Conservation (phyloP, 2,888 invertebrate genomes). For the Cloeon dipterum region DNA sequence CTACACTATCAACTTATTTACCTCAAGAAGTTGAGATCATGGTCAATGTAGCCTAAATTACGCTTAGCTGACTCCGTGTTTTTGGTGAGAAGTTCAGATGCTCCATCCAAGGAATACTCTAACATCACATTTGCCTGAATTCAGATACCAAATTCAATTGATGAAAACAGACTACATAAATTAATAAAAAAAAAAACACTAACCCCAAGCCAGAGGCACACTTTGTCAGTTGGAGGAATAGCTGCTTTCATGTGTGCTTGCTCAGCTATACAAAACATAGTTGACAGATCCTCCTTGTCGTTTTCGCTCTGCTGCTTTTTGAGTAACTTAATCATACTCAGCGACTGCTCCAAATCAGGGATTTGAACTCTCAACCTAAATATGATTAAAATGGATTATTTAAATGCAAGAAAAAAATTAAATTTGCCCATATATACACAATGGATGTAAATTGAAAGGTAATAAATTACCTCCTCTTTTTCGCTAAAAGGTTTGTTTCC, state of each 20-base stretch:
- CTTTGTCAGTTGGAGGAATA: slow-evolving; percentile 73
- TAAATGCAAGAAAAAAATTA: background rate
- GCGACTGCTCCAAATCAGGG: slow-evolving; percentile 77
- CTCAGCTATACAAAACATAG: slow-evolving; percentile 79
- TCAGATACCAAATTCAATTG: background rate
- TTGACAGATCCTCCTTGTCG: slow-evolving; percentile 40
- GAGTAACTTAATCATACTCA: slow-evolving; percentile 79
- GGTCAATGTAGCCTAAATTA: slow-evolving; percentile 63
- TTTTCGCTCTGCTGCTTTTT: slow-evolving; percentile 51
- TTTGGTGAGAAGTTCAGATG: slow-evolving; percentile 56
- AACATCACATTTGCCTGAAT: slow-evolving; percentile 73
- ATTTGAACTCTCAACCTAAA: slow-evolving; percentile 61
- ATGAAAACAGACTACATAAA: background rate
- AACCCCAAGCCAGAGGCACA: slow-evolving; percentile 40
- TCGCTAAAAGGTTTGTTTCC: slow-evolving; percentile 76
- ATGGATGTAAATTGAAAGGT: background rate
- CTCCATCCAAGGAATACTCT: slow-evolving; percentile 83
- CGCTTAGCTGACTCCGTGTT: slow-evolving; percentile 66
- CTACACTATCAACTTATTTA: too few species aligned
- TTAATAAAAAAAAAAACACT: slow-evolving; percentile 11
- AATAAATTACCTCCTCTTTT: slow-evolving; percentile 38
- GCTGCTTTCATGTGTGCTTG: slow-evolving; percentile 72
- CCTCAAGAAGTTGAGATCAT: slow-evolving; percentile 83
- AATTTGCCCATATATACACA: background rate
- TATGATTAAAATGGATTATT: slow-evolving; percentile 8